A percentile compares a stretch with the other conserved stretches of the same genome.
These are phyloP conservation scores for Helarctos malayanus DNA, from an alignment of 2,797 vertebrate genomes.

Conservation along the genomic window DNA sequence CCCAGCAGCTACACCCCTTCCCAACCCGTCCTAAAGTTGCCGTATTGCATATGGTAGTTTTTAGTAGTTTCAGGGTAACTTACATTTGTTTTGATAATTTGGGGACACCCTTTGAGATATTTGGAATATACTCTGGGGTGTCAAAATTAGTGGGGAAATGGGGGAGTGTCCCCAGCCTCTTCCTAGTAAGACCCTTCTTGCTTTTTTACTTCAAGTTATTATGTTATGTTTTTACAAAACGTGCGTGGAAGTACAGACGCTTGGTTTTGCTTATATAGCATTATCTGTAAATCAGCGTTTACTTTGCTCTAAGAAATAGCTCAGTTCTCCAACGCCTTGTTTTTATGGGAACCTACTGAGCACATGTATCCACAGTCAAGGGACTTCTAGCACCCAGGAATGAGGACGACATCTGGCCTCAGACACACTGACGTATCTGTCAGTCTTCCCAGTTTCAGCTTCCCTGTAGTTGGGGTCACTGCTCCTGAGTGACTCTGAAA, in stretches of 20 bases:
- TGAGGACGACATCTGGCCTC: not conserved
- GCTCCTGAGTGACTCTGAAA: constrained; percentile 53
- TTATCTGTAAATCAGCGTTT: constrained; percentile 60
- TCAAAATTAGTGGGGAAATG: not conserved
- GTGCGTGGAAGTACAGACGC: not conserved
- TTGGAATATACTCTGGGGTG: not conserved
- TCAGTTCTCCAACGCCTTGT: constrained; percentile 28
- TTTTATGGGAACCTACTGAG: constrained; percentile 39
- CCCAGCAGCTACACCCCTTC: not conserved
- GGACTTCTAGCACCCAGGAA: not conserved
- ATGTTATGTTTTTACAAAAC: constrained; percentile 65
- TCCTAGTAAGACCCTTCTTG: constrained; percentile 37
- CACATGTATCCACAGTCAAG: not conserved
- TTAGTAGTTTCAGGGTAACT: constrained; percentile 40
- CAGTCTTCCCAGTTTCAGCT: not conserved
- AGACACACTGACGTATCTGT: not conserved
- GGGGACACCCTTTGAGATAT: not conserved
- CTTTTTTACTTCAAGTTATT: constrained; percentile 37
- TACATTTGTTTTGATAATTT: constrained; percentile 64
- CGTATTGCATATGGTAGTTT: constrained; percentile 8
- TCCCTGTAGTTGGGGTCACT: not conserved
- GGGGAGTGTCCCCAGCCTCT: not conserved
- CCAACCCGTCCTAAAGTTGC: not conserved
- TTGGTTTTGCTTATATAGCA: constrained; percentile 44
- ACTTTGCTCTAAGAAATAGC: constrained; percentile 51